Percentiles rank a stretch among this genome's conserved stretches.
Evolutionary conservation across 2,888 invertebrate species (phyloP).

Genomic region (Drosophila neotestacea): DNA sequence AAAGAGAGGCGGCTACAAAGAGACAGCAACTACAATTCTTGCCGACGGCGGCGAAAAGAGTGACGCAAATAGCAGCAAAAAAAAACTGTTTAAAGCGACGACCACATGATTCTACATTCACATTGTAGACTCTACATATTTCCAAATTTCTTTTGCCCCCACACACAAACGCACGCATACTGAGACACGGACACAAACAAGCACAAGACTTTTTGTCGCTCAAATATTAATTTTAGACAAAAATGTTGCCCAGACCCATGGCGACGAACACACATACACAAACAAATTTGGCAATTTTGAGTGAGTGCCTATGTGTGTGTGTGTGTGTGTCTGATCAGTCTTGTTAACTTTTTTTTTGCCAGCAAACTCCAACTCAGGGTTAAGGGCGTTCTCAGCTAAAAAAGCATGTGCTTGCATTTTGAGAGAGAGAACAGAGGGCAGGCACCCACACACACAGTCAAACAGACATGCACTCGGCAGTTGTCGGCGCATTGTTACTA

Average conservation of each 20-base stretch:
- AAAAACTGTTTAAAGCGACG: slow-evolving; percentile 62
- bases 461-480: slow-evolving; percentile 59
- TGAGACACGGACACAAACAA: slow-evolving; percentile 37
- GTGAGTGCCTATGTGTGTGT: slow-evolving; percentile 23
- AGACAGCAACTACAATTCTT: slow-evolving; percentile 42
- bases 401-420: slow-evolving; percentile 72
- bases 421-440: slow-evolving; percentile 9
- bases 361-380: slow-evolving; percentile 66
- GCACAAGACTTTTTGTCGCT: slow-evolving; percentile 63
- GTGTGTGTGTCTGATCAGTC: slow-evolving; percentile 47
- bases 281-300: slow-evolving; percentile 32
- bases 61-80: slow-evolving; percentile 74
- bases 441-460: slow-evolving; percentile 41
- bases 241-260: slow-evolving; percentile 63
- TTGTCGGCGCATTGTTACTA: slow-evolving; percentile 58
- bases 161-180: slow-evolving; percentile 43
- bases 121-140: slow-evolving; percentile 56
- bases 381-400: slow-evolving; percentile 61
- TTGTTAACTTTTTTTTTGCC: slow-evolving; percentile 37
- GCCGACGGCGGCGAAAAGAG: slow-evolving; percentile 47
- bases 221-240: slow-evolving; percentile 81
- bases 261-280: slow-evolving; percentile 42
- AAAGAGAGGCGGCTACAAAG: slow-evolving; percentile 30
- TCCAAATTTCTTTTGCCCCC: slow-evolving; percentile 68
- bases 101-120: slow-evolving; percentile 73